Base-by-base conservation (phyloP, 1,140 invertebrate species). In the Drosophila asahinai region DNA sequence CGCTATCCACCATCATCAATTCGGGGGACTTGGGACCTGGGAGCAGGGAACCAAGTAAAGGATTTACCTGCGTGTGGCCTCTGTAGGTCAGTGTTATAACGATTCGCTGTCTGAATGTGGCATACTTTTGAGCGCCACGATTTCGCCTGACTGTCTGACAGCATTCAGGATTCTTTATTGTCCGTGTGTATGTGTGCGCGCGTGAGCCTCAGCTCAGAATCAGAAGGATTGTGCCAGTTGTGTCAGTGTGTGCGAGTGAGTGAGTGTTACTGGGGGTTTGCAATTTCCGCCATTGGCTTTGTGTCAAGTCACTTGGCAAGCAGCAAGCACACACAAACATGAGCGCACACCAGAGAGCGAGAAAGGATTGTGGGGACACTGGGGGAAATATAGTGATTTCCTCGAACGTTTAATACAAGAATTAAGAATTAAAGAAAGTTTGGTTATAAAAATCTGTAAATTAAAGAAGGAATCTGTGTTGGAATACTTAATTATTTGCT, bases 31-130 rank as follows among this genome's bases (percentile, higher is more conserved):
- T 27, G 38, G 48, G 9, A 12, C 9, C 33, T 3, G 40, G 38
- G 33, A 25, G 15, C 8, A 43, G 22, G 12, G 33, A 57, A 48
- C 48, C 43, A 55, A 59, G 51, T 45, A 19, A 51, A 52, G 43
- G 48, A 66, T 70, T 66, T 58, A 76, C 76, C 38, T 80, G 62
- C 36, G 60, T 54, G 60, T 84, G 81, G 57, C 66, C 63, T 67
- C 78, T 89, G 81, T 89, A 89, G 86, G 86, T 89, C 86, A 89
- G 86, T 89, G 86, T 89, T 89, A 90, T 73, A 73, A 61, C 75
- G 81, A 73, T 74, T 70, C 43, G 51, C 77, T 76, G 58, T 66
- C 45, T 57, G 67, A 64, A 36, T 64, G 72, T 90, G 86, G 86
- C 86, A 89, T 66, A 89, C 78, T 84, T 89, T 81, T 74, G 61